These are phyloP conservation scores for Gopherus flavomarginatus DNA, from an alignment of 2,113 vertebrate species.

Conservation along the genomic window DNA sequence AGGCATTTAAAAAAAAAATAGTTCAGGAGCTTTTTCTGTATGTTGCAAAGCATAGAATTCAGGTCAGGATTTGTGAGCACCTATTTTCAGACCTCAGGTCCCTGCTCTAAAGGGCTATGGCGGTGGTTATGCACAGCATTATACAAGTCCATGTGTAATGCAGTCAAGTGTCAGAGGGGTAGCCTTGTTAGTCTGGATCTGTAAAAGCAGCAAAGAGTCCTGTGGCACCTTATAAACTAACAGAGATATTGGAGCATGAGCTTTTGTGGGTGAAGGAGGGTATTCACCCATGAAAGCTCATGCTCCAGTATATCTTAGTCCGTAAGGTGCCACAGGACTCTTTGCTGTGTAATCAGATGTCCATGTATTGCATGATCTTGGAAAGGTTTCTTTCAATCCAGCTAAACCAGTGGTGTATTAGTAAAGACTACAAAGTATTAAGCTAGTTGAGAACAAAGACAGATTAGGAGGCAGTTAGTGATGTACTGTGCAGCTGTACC, in stretches of 20 bases:
- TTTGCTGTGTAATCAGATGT: background rate
- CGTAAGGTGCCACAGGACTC: too few relatives aligned
- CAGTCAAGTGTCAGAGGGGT: too few relatives aligned
- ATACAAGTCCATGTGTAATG: background rate
- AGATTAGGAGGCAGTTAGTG: background rate
- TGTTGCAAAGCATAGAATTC: background rate
- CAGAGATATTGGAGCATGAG: too few relatives aligned
- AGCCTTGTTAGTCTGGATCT: too few relatives aligned
- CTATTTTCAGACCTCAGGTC: background rate
- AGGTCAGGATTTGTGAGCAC: background rate
- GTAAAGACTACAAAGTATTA: background rate
- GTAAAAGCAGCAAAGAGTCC: too few relatives aligned
- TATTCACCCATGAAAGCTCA: too few relatives aligned
- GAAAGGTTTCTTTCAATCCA: background rate
- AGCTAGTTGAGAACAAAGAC: background rate
- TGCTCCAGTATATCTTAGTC: too few relatives aligned
- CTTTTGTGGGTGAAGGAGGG: too few relatives aligned
- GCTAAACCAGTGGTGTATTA: background rate
- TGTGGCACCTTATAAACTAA: too few relatives aligned
- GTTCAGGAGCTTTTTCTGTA: background rate
- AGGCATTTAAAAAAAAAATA: background rate
- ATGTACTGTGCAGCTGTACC: background rate
- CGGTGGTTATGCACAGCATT: rapidly evolving
- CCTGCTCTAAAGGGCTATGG: background rate
- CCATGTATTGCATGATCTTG: background rate